These are phyloP conservation scores for Pardalotus punctatus DNA, from an alignment of 2,113 vertebrate species.

Conservation along the genomic window DNA sequence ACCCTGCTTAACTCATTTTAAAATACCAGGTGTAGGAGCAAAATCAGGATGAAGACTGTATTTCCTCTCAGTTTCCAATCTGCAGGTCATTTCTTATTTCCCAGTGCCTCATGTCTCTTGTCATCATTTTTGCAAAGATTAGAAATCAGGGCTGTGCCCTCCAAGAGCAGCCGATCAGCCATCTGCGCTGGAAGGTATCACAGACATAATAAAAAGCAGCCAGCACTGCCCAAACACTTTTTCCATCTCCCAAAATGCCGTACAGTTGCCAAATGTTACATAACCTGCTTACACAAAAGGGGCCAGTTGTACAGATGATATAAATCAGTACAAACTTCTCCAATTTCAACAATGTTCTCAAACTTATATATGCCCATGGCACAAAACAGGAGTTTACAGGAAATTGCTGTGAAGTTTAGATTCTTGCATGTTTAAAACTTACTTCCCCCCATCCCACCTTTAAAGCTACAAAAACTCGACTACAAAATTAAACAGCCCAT, in stretches of 20 bases:
- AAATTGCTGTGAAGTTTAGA: constrained; percentile 5
- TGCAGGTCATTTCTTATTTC: constrained; percentile 3
- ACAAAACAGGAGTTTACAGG: constrained; percentile 11
- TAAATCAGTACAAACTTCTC: constrained; percentile 20
- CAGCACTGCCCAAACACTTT: neutral
- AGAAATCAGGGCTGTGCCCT: neutral
- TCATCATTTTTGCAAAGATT: neutral
- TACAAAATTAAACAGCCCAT: neutral
- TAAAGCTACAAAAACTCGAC: neutral
- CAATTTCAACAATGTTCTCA: neutral
- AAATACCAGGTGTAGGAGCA: constrained; percentile 23
- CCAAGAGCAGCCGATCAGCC: neutral
- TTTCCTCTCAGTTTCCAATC: neutral
- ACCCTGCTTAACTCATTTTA: neutral
- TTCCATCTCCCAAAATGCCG: neutral
- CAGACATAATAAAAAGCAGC: neutral
- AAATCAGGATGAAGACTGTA: neutral
- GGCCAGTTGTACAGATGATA: neutral
- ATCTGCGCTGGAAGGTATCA: neutral
- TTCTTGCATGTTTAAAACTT: neutral
- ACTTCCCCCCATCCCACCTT: neutral
- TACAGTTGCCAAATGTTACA: constrained; percentile 22
- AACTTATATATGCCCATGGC: constrained; percentile 10
- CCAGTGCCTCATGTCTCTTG: neutral
- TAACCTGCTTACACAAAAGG: constrained; percentile 36